phyloP scores from a whole-genome alignment of 2,113 vertebrate genomes.

The Alouatta palliata region DNA sequence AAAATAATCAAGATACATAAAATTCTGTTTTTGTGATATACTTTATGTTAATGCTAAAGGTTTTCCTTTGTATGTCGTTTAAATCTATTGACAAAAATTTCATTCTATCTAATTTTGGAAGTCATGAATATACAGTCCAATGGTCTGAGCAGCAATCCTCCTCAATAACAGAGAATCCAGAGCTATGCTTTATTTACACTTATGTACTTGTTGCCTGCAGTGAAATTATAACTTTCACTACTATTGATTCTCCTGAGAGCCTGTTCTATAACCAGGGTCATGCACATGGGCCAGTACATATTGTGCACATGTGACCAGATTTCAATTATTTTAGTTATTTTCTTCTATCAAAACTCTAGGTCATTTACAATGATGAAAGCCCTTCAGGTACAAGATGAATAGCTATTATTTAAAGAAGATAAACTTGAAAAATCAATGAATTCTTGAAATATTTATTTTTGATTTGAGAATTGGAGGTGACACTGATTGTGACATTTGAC shows the following conservation, averaged over 20 bases:
- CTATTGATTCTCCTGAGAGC: neutral
- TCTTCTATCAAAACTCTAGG: neutral
- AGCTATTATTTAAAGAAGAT: neutral
- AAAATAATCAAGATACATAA: neutral
- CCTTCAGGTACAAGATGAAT: neutral
- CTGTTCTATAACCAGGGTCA: neutral
- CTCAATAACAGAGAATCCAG: neutral
- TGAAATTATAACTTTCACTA: neutral
- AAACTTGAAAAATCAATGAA: neutral
- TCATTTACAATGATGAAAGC: neutral
- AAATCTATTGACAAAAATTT: neutral
- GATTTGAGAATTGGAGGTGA: neutral
- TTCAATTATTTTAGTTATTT: neutral
- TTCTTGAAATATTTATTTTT: neutral
- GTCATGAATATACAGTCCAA: neutral
- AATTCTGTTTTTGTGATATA: neutral
- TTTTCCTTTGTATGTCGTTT: neutral
- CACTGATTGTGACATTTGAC: neutral
- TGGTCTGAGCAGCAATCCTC: too few relatives aligned
- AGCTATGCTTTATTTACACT: neutral
- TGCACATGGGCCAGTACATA: neutral
- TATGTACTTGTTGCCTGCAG: neutral
- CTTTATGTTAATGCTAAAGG: neutral
- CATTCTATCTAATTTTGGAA: neutral
- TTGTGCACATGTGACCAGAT: accelerated